phyloP scores from a whole-genome alignment of 2,113 vertebrate genomes.

The Trinectes maculatus region DNA sequence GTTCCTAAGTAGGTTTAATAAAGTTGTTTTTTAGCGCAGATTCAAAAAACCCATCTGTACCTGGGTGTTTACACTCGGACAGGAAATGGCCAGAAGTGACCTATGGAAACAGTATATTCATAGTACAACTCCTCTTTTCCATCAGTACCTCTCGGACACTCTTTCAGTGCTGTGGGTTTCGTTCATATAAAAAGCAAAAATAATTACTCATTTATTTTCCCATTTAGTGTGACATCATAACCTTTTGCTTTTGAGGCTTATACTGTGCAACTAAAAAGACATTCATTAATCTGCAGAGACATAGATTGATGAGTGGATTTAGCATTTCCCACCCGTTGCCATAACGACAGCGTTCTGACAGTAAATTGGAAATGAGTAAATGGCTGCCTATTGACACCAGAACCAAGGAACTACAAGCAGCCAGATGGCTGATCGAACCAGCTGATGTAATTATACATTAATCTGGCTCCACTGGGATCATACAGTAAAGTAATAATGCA shows the following conservation, averaged over 20 bases:
- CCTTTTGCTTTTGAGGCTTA: too few relatives aligned
- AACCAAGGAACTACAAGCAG: neutral
- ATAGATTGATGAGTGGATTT: neutral
- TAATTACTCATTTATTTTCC: too few relatives aligned
- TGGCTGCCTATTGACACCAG: neutral
- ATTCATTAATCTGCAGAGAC: neutral
- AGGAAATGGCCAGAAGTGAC: too few relatives aligned
- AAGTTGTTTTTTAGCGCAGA: too few relatives aligned
- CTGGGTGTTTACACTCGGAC: too few relatives aligned
- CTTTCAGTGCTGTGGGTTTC: too few relatives aligned
- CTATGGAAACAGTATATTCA: too few relatives aligned
- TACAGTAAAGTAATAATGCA: neutral
- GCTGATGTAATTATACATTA: neutral
- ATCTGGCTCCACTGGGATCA: neutral
- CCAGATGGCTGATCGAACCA: neutral
- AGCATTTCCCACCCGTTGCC: neutral
- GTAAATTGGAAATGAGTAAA: neutral
- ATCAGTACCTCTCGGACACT: too few relatives aligned
- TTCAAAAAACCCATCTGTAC: too few relatives aligned
- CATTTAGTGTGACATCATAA: too few relatives aligned
- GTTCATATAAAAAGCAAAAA: too few relatives aligned
- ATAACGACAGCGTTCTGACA: neutral
- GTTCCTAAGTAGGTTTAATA: neutral
- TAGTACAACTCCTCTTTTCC: too few relatives aligned
- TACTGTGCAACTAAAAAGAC: neutral